These are phyloP conservation scores for Campoletis raptor DNA, from an alignment of 2,888 invertebrate genomes.

Conservation along the genomic window DNA sequence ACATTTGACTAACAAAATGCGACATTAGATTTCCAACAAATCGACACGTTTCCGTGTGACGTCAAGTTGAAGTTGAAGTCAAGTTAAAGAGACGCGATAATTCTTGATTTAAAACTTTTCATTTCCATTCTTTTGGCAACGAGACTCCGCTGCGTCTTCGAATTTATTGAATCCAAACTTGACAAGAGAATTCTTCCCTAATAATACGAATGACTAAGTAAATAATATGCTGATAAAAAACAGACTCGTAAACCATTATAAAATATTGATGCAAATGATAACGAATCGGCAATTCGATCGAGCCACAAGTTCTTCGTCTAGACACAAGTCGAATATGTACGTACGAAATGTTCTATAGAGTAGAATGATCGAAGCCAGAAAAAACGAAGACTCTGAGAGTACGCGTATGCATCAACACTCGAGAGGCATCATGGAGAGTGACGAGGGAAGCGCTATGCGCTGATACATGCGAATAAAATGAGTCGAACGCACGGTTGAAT, in stretches of 20 bases:
- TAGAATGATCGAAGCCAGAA: slow-evolving; percentile 37
- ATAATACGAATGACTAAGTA: not conserved
- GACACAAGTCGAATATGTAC: slow-evolving; percentile 17
- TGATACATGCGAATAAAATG: slow-evolving; percentile 72
- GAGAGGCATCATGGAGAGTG: slow-evolving; percentile 40
- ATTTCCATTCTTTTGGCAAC: not conserved
- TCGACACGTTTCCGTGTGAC: not conserved
- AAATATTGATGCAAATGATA: not conserved
- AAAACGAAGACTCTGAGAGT: slow-evolving; percentile 38
- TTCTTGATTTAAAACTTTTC: not conserved
- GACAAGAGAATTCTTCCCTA: not conserved
- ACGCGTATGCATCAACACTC: slow-evolving; percentile 22
- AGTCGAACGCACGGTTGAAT: slow-evolving; percentile 74
- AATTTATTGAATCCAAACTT: not conserved
- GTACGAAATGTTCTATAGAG: slow-evolving; percentile 13
- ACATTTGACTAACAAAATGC: not conserved
- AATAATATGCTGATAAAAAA: not conserved
- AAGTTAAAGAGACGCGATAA: not conserved
- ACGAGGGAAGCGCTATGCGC: slow-evolving; percentile 50
- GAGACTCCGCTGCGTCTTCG: not conserved
- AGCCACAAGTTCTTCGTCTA: slow-evolving; percentile 9
- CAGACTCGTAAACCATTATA: not conserved
- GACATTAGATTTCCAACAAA: not conserved
- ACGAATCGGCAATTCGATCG: not conserved
- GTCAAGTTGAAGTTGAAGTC: not conserved